Evolutionary conservation across 2,113 vertebrate genomes (phyloP).

Genomic region (Lethenteron camtschaticum): DNA sequence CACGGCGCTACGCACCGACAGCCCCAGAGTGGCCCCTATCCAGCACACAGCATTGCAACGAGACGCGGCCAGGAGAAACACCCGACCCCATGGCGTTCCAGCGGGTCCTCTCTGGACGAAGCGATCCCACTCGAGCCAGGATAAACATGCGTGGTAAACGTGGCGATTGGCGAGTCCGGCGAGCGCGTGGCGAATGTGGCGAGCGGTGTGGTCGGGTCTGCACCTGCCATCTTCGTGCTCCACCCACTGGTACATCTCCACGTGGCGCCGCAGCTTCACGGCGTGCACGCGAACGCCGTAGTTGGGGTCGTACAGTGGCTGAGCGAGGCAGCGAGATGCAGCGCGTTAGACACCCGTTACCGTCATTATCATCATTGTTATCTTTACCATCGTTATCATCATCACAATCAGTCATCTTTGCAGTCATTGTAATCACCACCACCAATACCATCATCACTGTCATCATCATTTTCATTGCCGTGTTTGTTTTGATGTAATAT

Average conservation of each 20-base stretch:
- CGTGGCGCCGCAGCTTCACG: slow-evolving; percentile 59
- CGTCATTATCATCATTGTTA: neutral
- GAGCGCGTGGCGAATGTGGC: neutral
- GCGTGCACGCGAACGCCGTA: slow-evolving; percentile 54
- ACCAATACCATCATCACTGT: neutral
- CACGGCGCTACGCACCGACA: neutral
- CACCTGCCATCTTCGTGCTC: slow-evolving; percentile 61
- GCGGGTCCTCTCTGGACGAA: neutral
- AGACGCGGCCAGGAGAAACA: neutral
- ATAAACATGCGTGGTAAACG: too few relatives aligned
- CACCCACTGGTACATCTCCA: slow-evolving; percentile 99
- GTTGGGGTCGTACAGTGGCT: slow-evolving; percentile 82
- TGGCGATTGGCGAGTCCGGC: neutral
- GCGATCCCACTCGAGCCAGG: too few relatives aligned
- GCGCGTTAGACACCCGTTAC: too few relatives aligned
- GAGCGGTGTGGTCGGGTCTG: neutral
- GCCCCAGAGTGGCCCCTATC: too few relatives aligned
- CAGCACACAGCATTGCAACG: neutral
- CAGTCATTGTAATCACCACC: neutral
- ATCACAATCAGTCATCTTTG: neutral
- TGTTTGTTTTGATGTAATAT: too few relatives aligned
- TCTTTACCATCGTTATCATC: too few relatives aligned
- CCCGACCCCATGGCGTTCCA: neutral
- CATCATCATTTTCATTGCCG: neutral
- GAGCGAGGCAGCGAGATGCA: slow-evolving; percentile 9